phyloP scores from a whole-genome alignment of 1,140 invertebrate genomes.

The Camponotus pennsylvanicus region DNA sequence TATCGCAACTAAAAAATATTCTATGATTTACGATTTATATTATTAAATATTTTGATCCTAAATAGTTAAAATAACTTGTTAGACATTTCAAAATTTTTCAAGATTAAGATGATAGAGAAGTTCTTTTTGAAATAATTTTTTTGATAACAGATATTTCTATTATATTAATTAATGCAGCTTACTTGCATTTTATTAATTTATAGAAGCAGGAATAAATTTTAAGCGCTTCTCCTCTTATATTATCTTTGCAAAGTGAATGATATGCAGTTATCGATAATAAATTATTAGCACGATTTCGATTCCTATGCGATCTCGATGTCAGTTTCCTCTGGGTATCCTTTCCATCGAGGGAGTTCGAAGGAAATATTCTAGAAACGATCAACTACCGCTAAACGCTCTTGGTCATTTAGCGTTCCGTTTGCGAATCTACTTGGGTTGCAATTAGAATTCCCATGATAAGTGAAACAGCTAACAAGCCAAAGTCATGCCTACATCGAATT shows the following conservation, averaged over 20 bases:
- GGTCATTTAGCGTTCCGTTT: conserved; percentile 64
- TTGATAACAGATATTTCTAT: not conserved
- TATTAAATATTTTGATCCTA: no score
- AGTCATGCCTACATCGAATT: not conserved
- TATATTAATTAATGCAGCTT: not conserved
- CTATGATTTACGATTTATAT: no score
- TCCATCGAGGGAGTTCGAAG: not conserved
- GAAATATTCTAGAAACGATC: conserved; percentile 62
- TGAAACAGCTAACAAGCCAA: conserved; percentile 38
- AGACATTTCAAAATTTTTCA: no score
- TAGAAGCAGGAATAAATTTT: not conserved
- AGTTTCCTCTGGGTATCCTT: not conserved
- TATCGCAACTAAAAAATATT: no score
- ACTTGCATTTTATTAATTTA: not conserved
- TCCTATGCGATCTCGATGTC: no score
- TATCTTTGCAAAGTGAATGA: not conserved
- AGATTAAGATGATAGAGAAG: no score
- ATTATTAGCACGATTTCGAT: not conserved
- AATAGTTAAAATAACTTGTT: no score
- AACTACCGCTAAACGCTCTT: conserved; percentile 12
- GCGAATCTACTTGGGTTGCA: conserved; percentile 68
- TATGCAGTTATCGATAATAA: not conserved
- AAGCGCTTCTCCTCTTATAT: not conserved
- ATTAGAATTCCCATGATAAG: conserved; percentile 71
- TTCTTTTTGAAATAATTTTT: no score